These are phyloP conservation scores for Schizopygopsis malacanthus DNA, from an alignment of 2,797 vertebrate species.

Conservation along the genomic window DNA sequence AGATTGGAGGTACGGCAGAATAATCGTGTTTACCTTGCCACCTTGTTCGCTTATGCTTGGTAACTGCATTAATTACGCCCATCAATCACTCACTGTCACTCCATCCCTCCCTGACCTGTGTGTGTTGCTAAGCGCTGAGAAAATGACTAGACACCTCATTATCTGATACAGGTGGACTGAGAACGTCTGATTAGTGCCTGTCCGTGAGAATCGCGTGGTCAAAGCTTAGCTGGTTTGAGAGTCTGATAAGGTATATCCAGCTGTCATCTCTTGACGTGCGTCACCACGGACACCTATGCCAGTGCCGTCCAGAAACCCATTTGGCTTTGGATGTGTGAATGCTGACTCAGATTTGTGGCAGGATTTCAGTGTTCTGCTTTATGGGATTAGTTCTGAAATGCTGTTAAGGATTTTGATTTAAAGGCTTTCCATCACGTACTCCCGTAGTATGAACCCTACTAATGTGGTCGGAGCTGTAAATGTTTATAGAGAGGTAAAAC, in stretches of 20 bases:
- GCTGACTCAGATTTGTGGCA: conserved; percentile 40
- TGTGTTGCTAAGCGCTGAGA: conserved; percentile 30
- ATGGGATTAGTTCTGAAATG: conserved; percentile 43
- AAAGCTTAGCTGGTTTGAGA: conserved; percentile 5
- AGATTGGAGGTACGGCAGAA: conserved; percentile 44
- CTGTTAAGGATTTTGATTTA: conserved; percentile 39
- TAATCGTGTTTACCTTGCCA: conserved; percentile 52
- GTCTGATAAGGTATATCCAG: conserved; percentile 3
- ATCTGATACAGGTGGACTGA: conserved; percentile 28
- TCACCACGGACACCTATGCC: background rate
- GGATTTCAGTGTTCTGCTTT: conserved; percentile 30
- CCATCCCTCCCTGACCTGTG: conserved; percentile 6
- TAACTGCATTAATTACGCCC: conserved; percentile 54
- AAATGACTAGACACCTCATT: conserved; percentile 52
- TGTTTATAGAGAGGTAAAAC: conserved; percentile 28
- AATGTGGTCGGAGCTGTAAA: conserved; percentile 39
- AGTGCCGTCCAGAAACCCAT: background rate
- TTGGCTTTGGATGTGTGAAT: conserved; percentile 8
- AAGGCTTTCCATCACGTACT: conserved; percentile 32
- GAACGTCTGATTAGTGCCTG: conserved; percentile 19
- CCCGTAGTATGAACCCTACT: background rate
- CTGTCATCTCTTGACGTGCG: background rate
- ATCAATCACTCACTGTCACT: conserved; percentile 55
- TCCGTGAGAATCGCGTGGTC: background rate
- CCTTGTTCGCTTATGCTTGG: conserved; percentile 33